Percentiles rank a stretch among this genome's conserved stretches.
phyloP scores from a whole-genome alignment of 2,113 vertebrate genomes.

The Muscicapa adusta region DNA sequence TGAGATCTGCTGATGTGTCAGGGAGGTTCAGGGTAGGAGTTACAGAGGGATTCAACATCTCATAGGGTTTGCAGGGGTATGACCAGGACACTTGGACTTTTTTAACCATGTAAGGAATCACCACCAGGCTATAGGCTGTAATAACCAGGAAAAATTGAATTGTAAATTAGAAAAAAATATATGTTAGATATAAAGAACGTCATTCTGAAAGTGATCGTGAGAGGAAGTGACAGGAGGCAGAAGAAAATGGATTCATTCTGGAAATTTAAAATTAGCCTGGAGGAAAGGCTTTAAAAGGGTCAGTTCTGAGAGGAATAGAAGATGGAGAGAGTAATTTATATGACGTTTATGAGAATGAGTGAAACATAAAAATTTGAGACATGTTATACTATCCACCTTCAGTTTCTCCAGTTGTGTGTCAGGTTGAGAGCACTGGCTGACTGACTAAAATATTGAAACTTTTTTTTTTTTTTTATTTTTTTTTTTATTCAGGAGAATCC shows the following conservation, averaged over 20 bases:
- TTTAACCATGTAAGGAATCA: not conserved
- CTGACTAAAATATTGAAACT: not conserved
- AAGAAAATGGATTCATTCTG: not conserved
- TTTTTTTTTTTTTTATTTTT: not conserved
- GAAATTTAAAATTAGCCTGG: constrained; percentile 22
- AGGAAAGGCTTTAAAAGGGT: not conserved
- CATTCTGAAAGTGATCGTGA: not conserved
- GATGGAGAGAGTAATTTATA: not conserved
- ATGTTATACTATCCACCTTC: not conserved
- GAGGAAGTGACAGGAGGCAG: not conserved
- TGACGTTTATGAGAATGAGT: not conserved
- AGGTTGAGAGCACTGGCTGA: not conserved
- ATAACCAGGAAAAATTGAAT: not conserved
- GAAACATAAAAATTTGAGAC: not conserved
- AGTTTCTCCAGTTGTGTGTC: not conserved
- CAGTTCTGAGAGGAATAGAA: not conserved
- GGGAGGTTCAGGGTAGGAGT: not conserved
- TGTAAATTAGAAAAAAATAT: not conserved
- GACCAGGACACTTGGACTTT: not conserved
- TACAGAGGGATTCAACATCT: not conserved
- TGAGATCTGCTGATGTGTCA: not conserved
- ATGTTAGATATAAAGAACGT: not conserved
- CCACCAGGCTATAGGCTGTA: not conserved
- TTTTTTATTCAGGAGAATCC: constrained; percentile 77
- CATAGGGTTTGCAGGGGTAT: not conserved